Evolutionary conservation across 2,888 invertebrate species (phyloP).

Genomic region (Tromatobia lineatoria): DNA sequence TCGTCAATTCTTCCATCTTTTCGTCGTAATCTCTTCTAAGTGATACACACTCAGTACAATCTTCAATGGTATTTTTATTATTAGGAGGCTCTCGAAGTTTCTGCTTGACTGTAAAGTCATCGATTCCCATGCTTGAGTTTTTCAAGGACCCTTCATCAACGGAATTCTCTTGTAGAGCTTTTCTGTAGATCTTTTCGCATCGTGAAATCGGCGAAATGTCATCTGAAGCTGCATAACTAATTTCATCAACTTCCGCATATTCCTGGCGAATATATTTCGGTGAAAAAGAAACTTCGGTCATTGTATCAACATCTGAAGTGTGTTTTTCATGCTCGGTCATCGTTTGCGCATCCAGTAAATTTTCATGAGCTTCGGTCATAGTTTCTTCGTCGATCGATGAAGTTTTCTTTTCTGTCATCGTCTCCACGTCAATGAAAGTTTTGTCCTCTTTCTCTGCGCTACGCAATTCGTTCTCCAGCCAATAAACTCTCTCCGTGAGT

Average conservation of each 20-base stretch:
- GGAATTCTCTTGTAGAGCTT: slow-evolving; percentile 86
- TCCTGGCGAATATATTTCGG: background rate
- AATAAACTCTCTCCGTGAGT: slow-evolving; percentile 76
- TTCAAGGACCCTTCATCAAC: slow-evolving; percentile 29
- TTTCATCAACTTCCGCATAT: background rate
- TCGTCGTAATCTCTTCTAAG: slow-evolving; percentile 86
- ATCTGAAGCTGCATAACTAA: background rate
- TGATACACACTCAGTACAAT: slow-evolving; percentile 87
- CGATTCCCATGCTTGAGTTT: slow-evolving; percentile 26
- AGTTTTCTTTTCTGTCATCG: slow-evolving; percentile 34
- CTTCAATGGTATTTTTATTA: slow-evolving; percentile 72
- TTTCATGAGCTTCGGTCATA: background rate
- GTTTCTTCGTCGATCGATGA: slow-evolving; percentile 19
- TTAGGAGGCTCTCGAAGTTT: background rate
- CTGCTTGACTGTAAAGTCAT: background rate
- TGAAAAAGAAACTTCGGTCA: background rate
- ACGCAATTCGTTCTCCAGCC: slow-evolving; percentile 76
- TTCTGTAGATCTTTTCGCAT: slow-evolving; percentile 54
- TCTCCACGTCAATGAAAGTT: slow-evolving; percentile 24
- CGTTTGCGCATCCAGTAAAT: background rate
- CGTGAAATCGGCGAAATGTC: slow-evolving; percentile 38
- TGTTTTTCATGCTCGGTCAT: slow-evolving; percentile 28
- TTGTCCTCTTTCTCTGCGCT: slow-evolving; percentile 41
- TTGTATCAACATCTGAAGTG: background rate
- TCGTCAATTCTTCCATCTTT: slow-evolving; percentile 65